Evolutionary conservation across 2,888 invertebrate genomes (phyloP).

Genomic region (Dione juno): DNA sequence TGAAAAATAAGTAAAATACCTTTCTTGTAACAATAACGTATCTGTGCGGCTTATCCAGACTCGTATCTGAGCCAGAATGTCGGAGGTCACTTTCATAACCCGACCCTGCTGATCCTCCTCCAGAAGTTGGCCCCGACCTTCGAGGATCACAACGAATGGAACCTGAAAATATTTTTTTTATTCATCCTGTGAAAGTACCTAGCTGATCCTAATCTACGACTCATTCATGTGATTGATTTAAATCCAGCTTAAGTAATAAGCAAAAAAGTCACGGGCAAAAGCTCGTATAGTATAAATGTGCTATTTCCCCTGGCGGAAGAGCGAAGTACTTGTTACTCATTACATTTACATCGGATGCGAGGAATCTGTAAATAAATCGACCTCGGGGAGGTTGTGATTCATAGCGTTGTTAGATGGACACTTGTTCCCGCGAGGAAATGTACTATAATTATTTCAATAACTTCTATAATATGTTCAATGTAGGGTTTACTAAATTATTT

Average conservation of each 20-base stretch:
- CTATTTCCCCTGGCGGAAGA: slow-evolving; percentile 46
- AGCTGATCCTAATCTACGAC: too few species aligned
- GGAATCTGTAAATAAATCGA: slow-evolving; percentile 48
- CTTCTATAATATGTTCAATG: neutral
- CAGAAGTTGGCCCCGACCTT: slow-evolving; percentile 66
- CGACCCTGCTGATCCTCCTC: slow-evolving; percentile 79
- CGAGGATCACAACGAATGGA: slow-evolving; percentile 65
- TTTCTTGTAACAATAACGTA: slow-evolving; percentile 75
- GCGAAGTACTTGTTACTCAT: slow-evolving; percentile 48
- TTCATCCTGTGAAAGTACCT: too few species aligned
- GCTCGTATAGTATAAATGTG: neutral
- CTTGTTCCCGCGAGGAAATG: neutral
- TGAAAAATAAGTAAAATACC: slow-evolving; percentile 52
- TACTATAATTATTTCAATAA: neutral
- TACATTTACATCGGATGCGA: slow-evolving; percentile 46
- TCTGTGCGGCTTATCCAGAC: slow-evolving; percentile 70
- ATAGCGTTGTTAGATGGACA: slow-evolving; percentile 36
- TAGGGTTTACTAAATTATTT: neutral
- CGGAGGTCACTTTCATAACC: slow-evolving; percentile 83
- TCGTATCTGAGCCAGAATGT: slow-evolving; percentile 72
- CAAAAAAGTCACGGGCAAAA: too few species aligned
- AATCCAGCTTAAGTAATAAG: too few species aligned
- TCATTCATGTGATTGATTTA: too few species aligned
- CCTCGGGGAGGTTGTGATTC: slow-evolving; percentile 49
- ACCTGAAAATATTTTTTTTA: slow-evolving; percentile 51